These are phyloP conservation scores for Slavum lentiscoides DNA, from an alignment of 2,888 invertebrate genomes.

Conservation along the genomic window DNA sequence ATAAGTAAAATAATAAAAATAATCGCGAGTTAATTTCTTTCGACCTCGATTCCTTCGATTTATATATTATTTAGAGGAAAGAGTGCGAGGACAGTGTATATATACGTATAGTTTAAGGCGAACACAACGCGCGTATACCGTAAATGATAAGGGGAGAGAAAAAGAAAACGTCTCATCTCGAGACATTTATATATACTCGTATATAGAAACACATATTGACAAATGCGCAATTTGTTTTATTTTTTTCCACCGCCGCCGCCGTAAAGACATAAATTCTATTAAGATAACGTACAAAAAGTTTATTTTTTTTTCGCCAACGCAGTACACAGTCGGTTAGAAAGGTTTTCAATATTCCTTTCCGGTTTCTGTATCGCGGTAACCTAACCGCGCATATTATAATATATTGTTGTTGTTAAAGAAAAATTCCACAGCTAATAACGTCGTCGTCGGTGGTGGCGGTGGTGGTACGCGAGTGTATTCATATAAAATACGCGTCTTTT, in stretches of 20 bases:
- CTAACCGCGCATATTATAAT: background rate
- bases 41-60: background rate
- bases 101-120: no score
- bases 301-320: background rate
- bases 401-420: no score
- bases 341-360: slow-evolving; percentile 20
- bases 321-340: background rate
- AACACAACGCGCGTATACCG: no score
- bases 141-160: background rate
- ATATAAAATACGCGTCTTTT: no score
- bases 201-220: no score
- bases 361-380: background rate
- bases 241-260: background rate
- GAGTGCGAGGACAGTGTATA: no score
- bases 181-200: no score
- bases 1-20: no score
- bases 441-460: no score
- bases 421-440: no score
- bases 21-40: background rate
- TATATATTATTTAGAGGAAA: no score
- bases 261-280: background rate
- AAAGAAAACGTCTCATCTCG: background rate
- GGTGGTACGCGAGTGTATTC: no score
- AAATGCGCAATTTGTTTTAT: background rate
- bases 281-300: background rate